Evolutionary conservation across 2,113 vertebrate genomes (phyloP).

Genomic region (Clarias gariepinus): DNA sequence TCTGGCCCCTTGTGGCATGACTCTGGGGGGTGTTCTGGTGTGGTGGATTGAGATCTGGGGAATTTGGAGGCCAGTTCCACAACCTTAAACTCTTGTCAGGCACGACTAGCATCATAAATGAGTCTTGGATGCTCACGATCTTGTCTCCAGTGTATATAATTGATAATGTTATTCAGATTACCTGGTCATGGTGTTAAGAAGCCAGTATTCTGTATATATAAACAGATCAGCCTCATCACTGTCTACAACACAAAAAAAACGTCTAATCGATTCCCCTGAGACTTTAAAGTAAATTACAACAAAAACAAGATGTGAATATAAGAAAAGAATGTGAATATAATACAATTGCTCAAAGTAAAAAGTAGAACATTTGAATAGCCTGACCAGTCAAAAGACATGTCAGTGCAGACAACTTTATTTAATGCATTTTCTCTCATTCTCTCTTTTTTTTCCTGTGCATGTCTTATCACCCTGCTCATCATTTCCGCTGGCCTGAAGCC

Average conservation of each 20-base stretch:
- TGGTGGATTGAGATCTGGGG: too few relatives aligned
- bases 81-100: too few relatives aligned
- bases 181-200: too few relatives aligned
- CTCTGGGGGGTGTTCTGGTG: too few relatives aligned
- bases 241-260: background rate
- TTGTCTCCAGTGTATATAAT: too few relatives aligned
- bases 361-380: background rate
- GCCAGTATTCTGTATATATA: background rate
- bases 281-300: background rate
- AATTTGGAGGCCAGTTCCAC: too few relatives aligned
- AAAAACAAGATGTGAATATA: background rate
- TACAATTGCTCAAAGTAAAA: background rate
- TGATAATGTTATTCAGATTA: too few relatives aligned
- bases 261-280: background rate
- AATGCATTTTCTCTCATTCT: conserved; percentile 12
- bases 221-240: background rate
- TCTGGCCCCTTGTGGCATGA: too few relatives aligned
- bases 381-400: background rate
- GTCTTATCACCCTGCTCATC: conserved; percentile 32
- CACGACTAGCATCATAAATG: too few relatives aligned
- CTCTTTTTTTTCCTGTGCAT: conserved; percentile 32
- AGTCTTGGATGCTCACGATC: too few relatives aligned
- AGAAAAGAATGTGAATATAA: background rate
- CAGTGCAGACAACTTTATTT: background rate
- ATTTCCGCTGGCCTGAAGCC: conserved; percentile 41